Evolutionary conservation across 2,888 invertebrate genomes (phyloP), one percentile per base, ranked within the genome.

Genomic region (Bibio marci): DNA sequence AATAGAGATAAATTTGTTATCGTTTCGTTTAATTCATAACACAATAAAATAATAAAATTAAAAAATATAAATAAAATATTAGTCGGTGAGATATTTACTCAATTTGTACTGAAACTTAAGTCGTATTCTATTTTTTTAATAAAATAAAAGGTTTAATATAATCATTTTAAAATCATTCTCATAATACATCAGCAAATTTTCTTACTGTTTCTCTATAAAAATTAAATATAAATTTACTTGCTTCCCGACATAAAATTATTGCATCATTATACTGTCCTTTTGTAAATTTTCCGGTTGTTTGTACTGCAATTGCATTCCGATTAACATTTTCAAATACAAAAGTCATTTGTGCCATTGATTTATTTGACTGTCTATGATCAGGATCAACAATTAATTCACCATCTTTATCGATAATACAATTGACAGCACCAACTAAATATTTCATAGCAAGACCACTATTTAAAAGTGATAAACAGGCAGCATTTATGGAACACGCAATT

Each of bases 371-470:
- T 49, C 54, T 65, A 52, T 53, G 54, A 49, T 56, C 60, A 3
- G 85, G 81, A 59, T 81, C 80, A 13, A 82, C 49, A 32, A 73
- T 52, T 1, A 81, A 54, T 43, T 71, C 61, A 3, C 70, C 72
- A 8, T 69, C 56, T 10, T 65, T 65, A 44, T 73, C 70, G 7
- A 88, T 65, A 39, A 74, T 74, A 54, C 85, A 85, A 39, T 71
- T 69, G 1, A 87, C 75, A 0, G 83, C 83, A 6, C 82, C 88
- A 52, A 88, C 73, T 26, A 81, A 70, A 53, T 71, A 80, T 46
- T 77, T 77, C 79, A 92, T 78, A 12, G 80, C 71, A n/a, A 91
- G 63, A 18, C 86, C 82, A 1, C 86, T 73, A 62, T 86, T 80
- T 2, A 92, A 64, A 25, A 90, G 64, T 0, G 90, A 85, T 41